Percentiles rank a stretch among this genome's conserved stretches.
These are phyloP conservation scores for Furcifer pardalis DNA, from an alignment of 2,797 vertebrate species.

Conservation along the genomic window DNA sequence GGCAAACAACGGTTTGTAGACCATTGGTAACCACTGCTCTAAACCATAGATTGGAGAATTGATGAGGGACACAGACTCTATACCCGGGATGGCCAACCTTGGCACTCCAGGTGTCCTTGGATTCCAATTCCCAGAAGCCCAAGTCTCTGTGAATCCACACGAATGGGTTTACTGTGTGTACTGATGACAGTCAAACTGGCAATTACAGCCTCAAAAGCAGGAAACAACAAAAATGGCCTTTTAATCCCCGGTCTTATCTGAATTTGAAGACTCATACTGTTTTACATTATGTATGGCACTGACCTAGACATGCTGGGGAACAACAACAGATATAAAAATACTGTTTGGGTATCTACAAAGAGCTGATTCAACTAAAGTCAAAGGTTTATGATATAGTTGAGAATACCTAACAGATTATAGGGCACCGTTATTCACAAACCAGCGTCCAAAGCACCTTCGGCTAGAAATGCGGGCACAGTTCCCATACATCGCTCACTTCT, in stretches of 20 bases:
- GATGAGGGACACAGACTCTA: not conserved
- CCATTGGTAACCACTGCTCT: not conserved
- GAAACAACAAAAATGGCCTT: not conserved
- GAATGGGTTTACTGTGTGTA: too few species aligned
- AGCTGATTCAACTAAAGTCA: not conserved
- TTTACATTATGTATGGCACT: not conserved
- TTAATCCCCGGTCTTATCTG: not conserved
- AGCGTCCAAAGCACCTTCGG: not conserved
- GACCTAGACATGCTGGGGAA: not conserved
- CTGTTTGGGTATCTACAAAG: not conserved
- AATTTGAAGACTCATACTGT: not conserved
- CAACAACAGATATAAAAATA: not conserved
- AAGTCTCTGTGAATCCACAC: too few species aligned
- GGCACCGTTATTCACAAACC: not conserved
- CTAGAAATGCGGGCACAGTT: not conserved
- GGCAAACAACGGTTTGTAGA: not conserved
- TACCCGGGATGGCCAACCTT: too few species aligned
- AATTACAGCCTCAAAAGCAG: not conserved
- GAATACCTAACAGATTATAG: not conserved
- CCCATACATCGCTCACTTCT: too few species aligned
- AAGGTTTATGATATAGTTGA: not conserved
- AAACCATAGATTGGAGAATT: not conserved
- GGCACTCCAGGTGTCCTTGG: too few species aligned
- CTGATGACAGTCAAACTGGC: not conserved
- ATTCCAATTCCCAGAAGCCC: too few species aligned